Base-by-base conservation (phyloP, 2,888 invertebrate genomes). In the Archips xylosteana region DNA sequence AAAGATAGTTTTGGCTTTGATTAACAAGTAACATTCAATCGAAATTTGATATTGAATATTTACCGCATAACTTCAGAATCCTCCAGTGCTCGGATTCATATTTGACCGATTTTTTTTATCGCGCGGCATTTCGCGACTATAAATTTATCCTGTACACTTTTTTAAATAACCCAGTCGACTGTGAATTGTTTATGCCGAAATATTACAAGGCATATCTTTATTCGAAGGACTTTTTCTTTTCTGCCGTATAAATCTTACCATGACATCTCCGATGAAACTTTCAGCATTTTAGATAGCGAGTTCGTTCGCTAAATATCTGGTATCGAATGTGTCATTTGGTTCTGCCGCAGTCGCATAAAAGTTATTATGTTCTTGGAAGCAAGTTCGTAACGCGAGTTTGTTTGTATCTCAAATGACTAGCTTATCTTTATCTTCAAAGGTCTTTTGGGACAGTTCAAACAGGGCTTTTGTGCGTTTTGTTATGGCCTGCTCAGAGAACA, bases 61-160 rank as follows among this genome's bases (percentile, higher is more conserved):
- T 2, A 9, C 23, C 61, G 34, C 4, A 45, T 15, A 64, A 39
- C 23, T 23, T 23, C 23, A 23, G 23, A 23, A 23, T 23, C 23
- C 23, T 23, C 23, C 23, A 23, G 23, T 23, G 23, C 23, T 23
- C 23, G 23, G 23, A 23, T 23, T 23, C 23, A 5, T 6, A 39
- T 39, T 5, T 4, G 39, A 39, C 39, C 39, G 39, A 39, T 65
- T 47, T 49, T 47, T 61, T 15, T 39, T 23, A 12, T 49, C 51
- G 13, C 13, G 49, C 23, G 42, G 45, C 8, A 8, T n/a, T 59
- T 59, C 15, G 54, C 8, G 39, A 36, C 45, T 42, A 47, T 67
- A 67, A 61, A 67, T 67, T 67, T 45, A 10, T 15, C 45, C 54
- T 67, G 64, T 65, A 45, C 34, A 66, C 36, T 62, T 67, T 72